Percentiles rank a stretch among this genome's conserved stretches.
phyloP scores from a whole-genome alignment of 2,888 invertebrate species.

The Rhogogaster chlorosoma region DNA sequence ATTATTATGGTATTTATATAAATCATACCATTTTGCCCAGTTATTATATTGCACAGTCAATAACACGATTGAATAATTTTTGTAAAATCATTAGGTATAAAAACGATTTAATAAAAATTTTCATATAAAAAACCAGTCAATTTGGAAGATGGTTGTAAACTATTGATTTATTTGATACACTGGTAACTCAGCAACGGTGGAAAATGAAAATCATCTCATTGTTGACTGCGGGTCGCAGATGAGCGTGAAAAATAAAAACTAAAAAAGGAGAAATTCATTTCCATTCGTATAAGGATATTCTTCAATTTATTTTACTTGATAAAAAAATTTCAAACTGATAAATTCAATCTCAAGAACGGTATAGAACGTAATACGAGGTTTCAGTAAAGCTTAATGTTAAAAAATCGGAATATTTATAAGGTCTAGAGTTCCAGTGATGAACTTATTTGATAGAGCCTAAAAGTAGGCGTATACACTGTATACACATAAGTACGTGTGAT shows the following conservation, averaged over 20 bases:
- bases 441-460: neutral
- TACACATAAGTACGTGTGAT: neutral
- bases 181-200: constrained; percentile 46
- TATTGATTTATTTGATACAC: constrained; percentile 48
- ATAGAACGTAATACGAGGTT: neutral
- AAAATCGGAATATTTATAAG: neutral
- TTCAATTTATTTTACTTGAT: neutral
- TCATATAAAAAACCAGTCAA: constrained; percentile 34
- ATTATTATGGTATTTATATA: neutral
- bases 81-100: constrained; percentile 31
- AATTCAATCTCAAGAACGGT: neutral
- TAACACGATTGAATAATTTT: constrained; percentile 33
- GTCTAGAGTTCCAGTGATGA: neutral
- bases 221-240: neutral
- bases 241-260: constrained; percentile 19
- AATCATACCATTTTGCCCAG: constrained; percentile 46
- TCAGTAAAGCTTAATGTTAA: neutral
- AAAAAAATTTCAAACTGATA: neutral
- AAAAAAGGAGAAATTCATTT: neutral
- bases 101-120: constrained; percentile 6
- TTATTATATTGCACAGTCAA: constrained; percentile 19
- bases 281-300: neutral
- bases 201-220: constrained; percentile 47
- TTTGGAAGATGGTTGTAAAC: constrained; percentile 47
- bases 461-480: constrained; percentile 8